Conservation (phyloP, 2,888 invertebrate species). For the Yponomeuta plumbellus region DNA sequence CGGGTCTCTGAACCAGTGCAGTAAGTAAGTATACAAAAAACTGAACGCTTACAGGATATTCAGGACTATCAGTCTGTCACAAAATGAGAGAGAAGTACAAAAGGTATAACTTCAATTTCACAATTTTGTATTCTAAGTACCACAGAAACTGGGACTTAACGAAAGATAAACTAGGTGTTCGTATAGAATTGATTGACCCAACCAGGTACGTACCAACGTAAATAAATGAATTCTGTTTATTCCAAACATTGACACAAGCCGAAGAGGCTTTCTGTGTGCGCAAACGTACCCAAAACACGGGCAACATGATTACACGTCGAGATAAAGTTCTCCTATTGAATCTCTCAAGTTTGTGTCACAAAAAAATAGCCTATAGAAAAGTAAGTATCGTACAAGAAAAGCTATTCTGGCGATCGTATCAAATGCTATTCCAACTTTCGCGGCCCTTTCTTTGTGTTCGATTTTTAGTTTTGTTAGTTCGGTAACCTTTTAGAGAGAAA, state of each 20-base stretch:
- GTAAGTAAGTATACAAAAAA: too few relatives aligned
- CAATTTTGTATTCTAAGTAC: too few relatives aligned
- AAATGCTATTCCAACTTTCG: not conserved
- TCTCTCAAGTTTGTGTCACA: not conserved
- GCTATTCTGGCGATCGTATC: slow-evolving; percentile 1
- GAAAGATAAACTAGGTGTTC: too few relatives aligned
- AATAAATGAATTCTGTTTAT: not conserved
- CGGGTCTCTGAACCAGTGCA: too few relatives aligned
- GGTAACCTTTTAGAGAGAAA: too few relatives aligned
- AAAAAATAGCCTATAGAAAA: not conserved
- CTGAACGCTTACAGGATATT: too few relatives aligned
- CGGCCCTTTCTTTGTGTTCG: not conserved
- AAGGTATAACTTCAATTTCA: too few relatives aligned
- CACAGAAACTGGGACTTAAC: too few relatives aligned
- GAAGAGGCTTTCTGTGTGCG: not conserved
- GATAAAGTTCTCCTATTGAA: not conserved
- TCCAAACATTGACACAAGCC: not conserved
- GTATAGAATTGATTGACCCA: too few relatives aligned
- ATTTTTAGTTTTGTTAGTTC: not conserved
- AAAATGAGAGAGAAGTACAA: too few relatives aligned
- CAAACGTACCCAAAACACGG: not conserved
- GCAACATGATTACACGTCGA: not conserved
- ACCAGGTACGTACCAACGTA: too few relatives aligned
- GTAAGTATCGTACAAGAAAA: not conserved
- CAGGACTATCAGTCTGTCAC: too few relatives aligned